Percentiles rank a stretch among this genome's conserved stretches.
Evolutionary conservation across 2,888 invertebrate genomes (phyloP).

Genomic region (Monopis laevigella): DNA sequence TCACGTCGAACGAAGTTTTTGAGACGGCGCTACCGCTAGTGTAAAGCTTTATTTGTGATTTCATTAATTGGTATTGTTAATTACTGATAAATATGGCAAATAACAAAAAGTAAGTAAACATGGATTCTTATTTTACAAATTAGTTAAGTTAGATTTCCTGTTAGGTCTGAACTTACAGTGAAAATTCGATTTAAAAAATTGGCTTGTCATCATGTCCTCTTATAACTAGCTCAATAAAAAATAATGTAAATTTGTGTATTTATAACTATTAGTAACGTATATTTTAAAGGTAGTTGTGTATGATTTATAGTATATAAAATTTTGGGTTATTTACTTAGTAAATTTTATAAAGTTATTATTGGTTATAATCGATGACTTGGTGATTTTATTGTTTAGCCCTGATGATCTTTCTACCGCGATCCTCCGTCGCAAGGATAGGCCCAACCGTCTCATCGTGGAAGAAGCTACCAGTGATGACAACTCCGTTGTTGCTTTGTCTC

Average conservation of each 20-base stretch:
- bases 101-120: slow-evolving; percentile 58
- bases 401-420: slow-evolving; percentile 98
- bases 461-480: slow-evolving; percentile 99
- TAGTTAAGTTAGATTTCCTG: slow-evolving; percentile 2
- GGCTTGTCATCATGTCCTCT: slow-evolving; percentile 66
- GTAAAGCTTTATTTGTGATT: slow-evolving; percentile 39
- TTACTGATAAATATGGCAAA: slow-evolving; percentile 61
- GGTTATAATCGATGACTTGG: slow-evolving; percentile 10
- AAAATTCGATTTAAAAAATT: slow-evolving; percentile 44
- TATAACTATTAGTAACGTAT: too few relatives aligned
- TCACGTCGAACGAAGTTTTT: slow-evolving; percentile 32
- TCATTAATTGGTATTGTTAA: slow-evolving; percentile 37
- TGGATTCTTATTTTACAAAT: slow-evolving; percentile 1
- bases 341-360: too few relatives aligned
- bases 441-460: slow-evolving; percentile 97
- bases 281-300: too few relatives aligned
- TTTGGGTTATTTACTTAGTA: too few relatives aligned
- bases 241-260: too few relatives aligned
- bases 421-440: slow-evolving; percentile 95
- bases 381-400: slow-evolving; percentile 52
- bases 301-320: too few relatives aligned
- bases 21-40: slow-evolving; percentile 27
- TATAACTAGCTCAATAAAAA: too few relatives aligned
- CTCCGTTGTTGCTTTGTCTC: slow-evolving; percentile 96
- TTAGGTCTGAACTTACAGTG: slow-evolving; percentile 18